Evolutionary conservation across 2,113 vertebrate genomes (phyloP).

Genomic region (Tyto alba): DNA sequence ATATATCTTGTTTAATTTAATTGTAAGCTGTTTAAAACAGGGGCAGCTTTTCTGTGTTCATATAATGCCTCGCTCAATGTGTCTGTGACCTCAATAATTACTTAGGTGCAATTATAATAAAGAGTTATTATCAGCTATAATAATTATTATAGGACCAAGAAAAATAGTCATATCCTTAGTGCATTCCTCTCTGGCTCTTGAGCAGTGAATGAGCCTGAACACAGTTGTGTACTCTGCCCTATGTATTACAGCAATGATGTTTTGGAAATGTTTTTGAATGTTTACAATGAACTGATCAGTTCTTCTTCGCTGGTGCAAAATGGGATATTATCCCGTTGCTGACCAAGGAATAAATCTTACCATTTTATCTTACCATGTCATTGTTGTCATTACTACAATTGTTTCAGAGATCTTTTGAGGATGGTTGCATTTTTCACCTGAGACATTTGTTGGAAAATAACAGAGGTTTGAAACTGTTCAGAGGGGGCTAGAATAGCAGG

Average conservation of each 20-base stretch:
- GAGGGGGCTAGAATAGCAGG: neutral
- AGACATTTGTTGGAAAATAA: neutral
- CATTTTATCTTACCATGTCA: neutral
- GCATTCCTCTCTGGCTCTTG: neutral
- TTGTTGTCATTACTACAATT: neutral
- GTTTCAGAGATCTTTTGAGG: neutral
- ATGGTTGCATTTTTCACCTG: neutral
- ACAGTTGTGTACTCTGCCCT: neutral
- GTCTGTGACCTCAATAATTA: neutral
- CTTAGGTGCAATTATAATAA: conserved; percentile 26
- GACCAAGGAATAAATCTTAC: neutral
- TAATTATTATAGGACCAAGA: conserved; percentile 14
- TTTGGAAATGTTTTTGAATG: neutral
- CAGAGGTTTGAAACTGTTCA: neutral
- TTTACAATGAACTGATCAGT: neutral
- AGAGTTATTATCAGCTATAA: conserved; percentile 17
- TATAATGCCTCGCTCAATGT: neutral
- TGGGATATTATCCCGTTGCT: neutral
- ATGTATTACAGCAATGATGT: neutral
- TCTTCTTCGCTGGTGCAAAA: neutral
- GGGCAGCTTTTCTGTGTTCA: neutral
- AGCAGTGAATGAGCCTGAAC: neutral
- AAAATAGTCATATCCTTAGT: neutral
- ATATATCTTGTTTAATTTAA: conserved; percentile 28
- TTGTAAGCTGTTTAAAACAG: conserved; percentile 8